Base-by-base conservation (phyloP, 2,113 vertebrate species). In the Amphiprion percula region DNA sequence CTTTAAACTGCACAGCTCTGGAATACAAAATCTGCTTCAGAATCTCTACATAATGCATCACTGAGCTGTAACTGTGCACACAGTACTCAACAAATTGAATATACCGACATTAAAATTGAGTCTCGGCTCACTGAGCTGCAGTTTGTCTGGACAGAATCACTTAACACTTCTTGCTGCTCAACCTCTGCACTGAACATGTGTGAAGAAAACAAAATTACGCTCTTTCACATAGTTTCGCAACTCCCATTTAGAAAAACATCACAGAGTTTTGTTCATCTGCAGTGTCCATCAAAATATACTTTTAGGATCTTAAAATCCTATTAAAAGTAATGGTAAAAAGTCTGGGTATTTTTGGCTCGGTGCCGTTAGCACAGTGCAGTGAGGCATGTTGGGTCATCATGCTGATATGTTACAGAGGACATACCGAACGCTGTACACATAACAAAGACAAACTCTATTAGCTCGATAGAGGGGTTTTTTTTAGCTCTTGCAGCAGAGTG, bases 71-170 rank as follows among this genome's bases (percentile, higher is more conserved):
- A 3, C 41, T 4, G 41, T 15, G 41, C 41, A 44, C 41, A 44
- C 14, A 2, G 15, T 44, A 44, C 14, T 15, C 15, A 12, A 12
- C 14, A 44, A 44, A 44, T 14, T 3, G 41, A 44, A 44, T 2
- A 37, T 37, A 6, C 30, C 1, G 39, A 41, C 10, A 8, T 41
- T 41, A 41, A 41, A 41, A 41, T 44, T 15, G 33, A 37, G 33
- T 10, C 33, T 37, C 1, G 33, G 33, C 15, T 44, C 41, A 0
- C 41, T 10, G 41, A 44, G 12, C 41, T 44, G 2, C 41, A 12
- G 21, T 33, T 56, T 47, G 24, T 52, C 74, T 91, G 84, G 84
- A 86, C 3, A 75, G 26, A 26, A 83, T 87, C 85, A 33, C 46
- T 2, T 12, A 47, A 75, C 76, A 37, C 80, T 37, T 80, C 46